Base-by-base conservation (phyloP, 2,888 invertebrate species). In the Amphipoea lucens region DNA sequence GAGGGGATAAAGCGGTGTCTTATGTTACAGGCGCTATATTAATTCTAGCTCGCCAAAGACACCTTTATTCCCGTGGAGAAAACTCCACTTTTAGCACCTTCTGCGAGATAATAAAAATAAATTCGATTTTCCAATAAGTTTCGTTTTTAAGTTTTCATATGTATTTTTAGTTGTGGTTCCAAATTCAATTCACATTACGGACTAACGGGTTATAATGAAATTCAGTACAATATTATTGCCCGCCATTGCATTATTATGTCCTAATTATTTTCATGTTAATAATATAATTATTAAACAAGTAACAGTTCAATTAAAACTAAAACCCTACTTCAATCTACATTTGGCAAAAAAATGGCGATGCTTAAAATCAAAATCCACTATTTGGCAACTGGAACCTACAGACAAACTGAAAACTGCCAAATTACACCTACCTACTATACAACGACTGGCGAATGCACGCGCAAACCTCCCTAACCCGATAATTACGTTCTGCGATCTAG, bases 311-410 rank as follows among this genome's bases (percentile, higher is more conserved):
- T 57, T 57, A 57, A 23, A 57, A 57, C 57, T 57, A 9, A 57
- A 9, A 3, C 57, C 54, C 54, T 54, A 54, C 62, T 29, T 29
- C 0, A 29, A 29, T 14, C 36, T n/a, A 65, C 67, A 63, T 67
- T 72, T 69, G 80, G 68, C 79, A 74, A n/a, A 45, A 62, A 70
- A 73, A 60, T 23, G 9, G 29, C 40, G 4, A 6, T n/a, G 20
- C 14, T 65, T 65, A 3, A 45, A 65, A 65, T 14, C 11, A 51
- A 51, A 75, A 29, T 29, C 14, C n/a, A 68, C 45, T 2, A 80
- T 69, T 80, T 80, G 79, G 68, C 80, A 74, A 62, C 74, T 45
- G n/a, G 2, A 54, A n/a, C 2, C 4, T 69, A 17, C 45, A 29
- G 51, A 23, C 17, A 17, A 3, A 51, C 42, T 42, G 12, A 4